A percentile compares a stretch with the other conserved stretches of the same genome.
Conservation (phyloP, 2,797 vertebrate species). For the Sciaenops ocellatus region DNA sequence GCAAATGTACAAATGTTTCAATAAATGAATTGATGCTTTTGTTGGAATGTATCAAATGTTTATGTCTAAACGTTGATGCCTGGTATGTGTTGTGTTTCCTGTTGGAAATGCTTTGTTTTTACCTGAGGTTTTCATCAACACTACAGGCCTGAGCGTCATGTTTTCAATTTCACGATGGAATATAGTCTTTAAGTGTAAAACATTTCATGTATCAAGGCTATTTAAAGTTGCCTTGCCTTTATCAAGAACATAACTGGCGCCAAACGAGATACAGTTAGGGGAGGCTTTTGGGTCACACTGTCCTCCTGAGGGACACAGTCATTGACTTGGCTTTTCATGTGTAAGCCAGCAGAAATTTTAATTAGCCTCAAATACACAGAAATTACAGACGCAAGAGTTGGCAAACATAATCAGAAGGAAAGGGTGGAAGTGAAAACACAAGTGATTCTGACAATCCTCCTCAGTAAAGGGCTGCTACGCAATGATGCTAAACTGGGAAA, state of each 20-base stretch:
- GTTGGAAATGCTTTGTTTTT: not conserved
- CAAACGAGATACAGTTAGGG: conserved; percentile 43
- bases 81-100: not conserved
- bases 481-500: no score
- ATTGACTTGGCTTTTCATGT: conserved; percentile 28
- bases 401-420: conserved; percentile 14
- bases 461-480: no score
- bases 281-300: conserved; percentile 53
- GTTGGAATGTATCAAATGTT: not conserved
- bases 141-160: not conserved
- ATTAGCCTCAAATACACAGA: conserved; percentile 35
- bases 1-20: not conserved
- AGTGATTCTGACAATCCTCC: not conserved
- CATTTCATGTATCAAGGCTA: conserved; percentile 44
- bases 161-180: not conserved
- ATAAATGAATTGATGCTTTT: not conserved
- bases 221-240: conserved; percentile 42
- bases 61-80: not conserved
- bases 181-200: conserved; percentile 16
- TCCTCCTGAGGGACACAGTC: conserved; percentile 31
- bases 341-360: conserved; percentile 31
- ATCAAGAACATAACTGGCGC: conserved; percentile 50
- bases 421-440: conserved; percentile 11
- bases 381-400: conserved; percentile 13
- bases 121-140: not conserved